Percentiles rank a stretch among this genome's conserved stretches.
These are phyloP conservation scores for Auanema sp. DNA, from an alignment of 2,888 invertebrate genomes.

Conservation along the genomic window DNA sequence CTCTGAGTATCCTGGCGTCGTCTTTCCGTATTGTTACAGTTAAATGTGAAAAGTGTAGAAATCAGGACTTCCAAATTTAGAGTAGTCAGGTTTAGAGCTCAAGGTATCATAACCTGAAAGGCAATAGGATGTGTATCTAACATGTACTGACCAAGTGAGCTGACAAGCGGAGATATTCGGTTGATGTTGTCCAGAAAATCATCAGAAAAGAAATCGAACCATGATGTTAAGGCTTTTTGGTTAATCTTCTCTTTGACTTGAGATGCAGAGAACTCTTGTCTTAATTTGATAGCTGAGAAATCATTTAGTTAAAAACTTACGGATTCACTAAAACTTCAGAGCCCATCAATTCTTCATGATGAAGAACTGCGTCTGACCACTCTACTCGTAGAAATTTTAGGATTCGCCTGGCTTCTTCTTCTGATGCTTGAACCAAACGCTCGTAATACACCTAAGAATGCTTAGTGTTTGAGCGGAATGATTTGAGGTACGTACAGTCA, in stretches of 20 bases:
- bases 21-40: too few species aligned
- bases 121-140: background rate
- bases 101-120: conserved; percentile 13
- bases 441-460: conserved; percentile 86
- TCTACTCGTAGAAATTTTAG: conserved; percentile 83
- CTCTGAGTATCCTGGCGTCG: too few species aligned
- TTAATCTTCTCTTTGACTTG: conserved; percentile 35
- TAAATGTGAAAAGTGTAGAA: conserved; percentile 6
- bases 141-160: conserved; percentile 6
- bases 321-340: conserved; percentile 65
- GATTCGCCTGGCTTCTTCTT: conserved; percentile 82
- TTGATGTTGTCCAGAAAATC: conserved; percentile 23
- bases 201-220: conserved; percentile 33
- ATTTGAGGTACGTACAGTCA: conserved; percentile 16
- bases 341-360: conserved; percentile 38
- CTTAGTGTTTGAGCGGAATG: background rate
- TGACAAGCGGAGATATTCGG: conserved; percentile 25
- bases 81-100: conserved; percentile 9
- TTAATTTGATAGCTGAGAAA: too few species aligned
- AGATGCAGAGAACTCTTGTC: conserved; percentile 36
- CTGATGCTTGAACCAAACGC: conserved; percentile 89
- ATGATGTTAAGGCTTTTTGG: conserved; percentile 24
- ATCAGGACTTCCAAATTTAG: conserved; percentile 4
- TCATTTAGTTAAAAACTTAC: conserved; percentile 75
- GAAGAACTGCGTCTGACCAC: conserved; percentile 79